Conservation (phyloP, 2,888 invertebrate genomes). For the Caenorhabditis sp. region DNA sequence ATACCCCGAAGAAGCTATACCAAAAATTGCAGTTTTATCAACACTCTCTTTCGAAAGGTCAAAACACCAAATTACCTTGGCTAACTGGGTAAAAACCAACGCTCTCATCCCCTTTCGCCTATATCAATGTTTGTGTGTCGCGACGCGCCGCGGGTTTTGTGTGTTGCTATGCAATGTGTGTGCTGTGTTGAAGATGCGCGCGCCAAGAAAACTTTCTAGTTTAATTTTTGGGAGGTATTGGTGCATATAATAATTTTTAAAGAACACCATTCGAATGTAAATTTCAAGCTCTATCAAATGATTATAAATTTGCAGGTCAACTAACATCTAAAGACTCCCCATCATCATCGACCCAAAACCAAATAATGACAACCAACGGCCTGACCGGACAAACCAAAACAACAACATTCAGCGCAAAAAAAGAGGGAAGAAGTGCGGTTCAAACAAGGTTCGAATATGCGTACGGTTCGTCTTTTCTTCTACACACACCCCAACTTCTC, state of each 20-base stretch:
- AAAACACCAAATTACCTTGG: slow-evolving; percentile 1
- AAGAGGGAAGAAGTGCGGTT: slow-evolving; percentile 58
- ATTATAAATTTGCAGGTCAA: slow-evolving; percentile 17
- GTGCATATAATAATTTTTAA: too few relatives aligned
- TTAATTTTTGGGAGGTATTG: too few relatives aligned
- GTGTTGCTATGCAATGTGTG: neutral
- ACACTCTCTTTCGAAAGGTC: neutral
- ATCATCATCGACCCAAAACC: slow-evolving; percentile 13
- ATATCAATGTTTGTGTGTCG: neutral
- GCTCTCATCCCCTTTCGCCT: neutral
- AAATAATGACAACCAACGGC: slow-evolving; percentile 40
- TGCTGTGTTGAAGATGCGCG: neutral
- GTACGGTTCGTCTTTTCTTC: slow-evolving; percentile 60
- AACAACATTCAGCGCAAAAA: slow-evolving; percentile 40
- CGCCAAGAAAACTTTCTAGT: too few relatives aligned
- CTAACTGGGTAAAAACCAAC: neutral
- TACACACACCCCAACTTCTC: slow-evolving; percentile 6
- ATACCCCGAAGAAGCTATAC: neutral
- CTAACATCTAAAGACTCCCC: slow-evolving; percentile 11
- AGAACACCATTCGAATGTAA: too few relatives aligned
- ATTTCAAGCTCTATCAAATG: too few relatives aligned
- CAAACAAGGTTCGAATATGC: slow-evolving; percentile 71
- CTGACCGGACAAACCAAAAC: slow-evolving; percentile 46
- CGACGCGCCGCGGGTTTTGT: neutral
- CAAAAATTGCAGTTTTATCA: neutral